Evolutionary conservation across 2,797 vertebrate species (phyloP).

Genomic region (Siniperca scherzeri): DNA sequence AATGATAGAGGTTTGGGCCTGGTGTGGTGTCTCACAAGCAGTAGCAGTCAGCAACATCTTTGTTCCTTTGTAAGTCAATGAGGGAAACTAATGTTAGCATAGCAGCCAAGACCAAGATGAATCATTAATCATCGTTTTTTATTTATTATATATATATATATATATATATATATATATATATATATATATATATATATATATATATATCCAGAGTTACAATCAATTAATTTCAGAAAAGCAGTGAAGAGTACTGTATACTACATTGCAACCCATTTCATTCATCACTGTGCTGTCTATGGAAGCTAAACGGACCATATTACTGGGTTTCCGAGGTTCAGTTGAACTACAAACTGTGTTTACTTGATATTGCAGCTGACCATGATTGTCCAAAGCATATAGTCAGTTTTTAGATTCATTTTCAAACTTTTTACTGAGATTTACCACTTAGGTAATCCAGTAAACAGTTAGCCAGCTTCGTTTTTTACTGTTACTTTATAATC

Average conservation of each 20-base stretch:
- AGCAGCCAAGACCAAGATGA: conserved; percentile 55
- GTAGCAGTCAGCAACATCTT: conserved; percentile 33
- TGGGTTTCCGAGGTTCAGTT: not conserved
- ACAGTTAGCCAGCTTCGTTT: not conserved
- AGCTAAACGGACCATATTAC: not conserved
- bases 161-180: no score
- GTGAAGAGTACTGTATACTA: not conserved
- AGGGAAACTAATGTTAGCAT: conserved; percentile 39
- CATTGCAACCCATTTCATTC: not conserved
- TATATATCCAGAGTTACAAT: conserved; percentile 36
- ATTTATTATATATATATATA: no score
- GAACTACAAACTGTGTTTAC: not conserved
- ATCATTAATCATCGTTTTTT: conserved; percentile 60
- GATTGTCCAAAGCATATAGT: not conserved
- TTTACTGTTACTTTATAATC: not conserved
- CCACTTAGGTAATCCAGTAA: not conserved
- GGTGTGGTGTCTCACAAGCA: conserved; percentile 9
- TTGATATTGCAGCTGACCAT: not conserved
- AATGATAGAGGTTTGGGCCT: not conserved
- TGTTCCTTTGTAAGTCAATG: conserved; percentile 47
- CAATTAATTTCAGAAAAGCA: conserved; percentile 48
- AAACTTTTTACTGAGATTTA: not conserved
- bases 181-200: no score
- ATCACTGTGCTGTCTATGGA: not conserved
- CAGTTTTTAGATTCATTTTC: not conserved